Conservation (phyloP, 2,888 invertebrate genomes). For the Norana najaformis region DNA sequence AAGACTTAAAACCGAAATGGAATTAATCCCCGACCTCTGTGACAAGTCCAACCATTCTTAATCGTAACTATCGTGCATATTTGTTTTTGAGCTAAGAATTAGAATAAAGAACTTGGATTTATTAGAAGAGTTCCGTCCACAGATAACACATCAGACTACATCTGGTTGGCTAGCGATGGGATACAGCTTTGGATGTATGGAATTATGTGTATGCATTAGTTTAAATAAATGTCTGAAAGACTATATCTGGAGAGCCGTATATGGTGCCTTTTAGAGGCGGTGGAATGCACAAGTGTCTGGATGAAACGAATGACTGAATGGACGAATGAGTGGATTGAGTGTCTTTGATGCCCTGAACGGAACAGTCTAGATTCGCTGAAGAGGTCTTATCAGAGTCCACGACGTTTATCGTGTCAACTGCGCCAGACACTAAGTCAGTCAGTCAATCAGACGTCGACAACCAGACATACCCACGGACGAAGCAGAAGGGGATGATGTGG, state of each 20-base stretch:
- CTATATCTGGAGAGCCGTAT: neutral
- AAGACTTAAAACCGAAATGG: too few species aligned
- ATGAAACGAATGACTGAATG: neutral
- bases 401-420: conserved; percentile 1
- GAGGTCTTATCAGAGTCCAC: conserved; percentile 5
- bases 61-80: too few species aligned
- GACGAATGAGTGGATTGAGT: neutral
- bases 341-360: neutral
- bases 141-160: too few species aligned
- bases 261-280: neutral
- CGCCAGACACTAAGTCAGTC: conserved; percentile 5
- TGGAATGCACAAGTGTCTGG: neutral
- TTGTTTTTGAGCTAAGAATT: too few species aligned
- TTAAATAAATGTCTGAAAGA: neutral
- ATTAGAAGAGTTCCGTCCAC: too few species aligned
- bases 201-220: too few species aligned
- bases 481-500: neutral
- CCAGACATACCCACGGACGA: neutral
- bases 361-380: neutral
- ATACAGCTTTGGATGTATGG: too few species aligned
- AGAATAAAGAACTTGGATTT: too few species aligned
- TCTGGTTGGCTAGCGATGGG: too few species aligned
- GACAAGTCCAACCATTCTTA: too few species aligned
- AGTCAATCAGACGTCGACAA: neutral
- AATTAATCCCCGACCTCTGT: too few species aligned